Evolutionary conservation across 1,140 invertebrate species (phyloP).

Genomic region (Drosophila hydei): DNA sequence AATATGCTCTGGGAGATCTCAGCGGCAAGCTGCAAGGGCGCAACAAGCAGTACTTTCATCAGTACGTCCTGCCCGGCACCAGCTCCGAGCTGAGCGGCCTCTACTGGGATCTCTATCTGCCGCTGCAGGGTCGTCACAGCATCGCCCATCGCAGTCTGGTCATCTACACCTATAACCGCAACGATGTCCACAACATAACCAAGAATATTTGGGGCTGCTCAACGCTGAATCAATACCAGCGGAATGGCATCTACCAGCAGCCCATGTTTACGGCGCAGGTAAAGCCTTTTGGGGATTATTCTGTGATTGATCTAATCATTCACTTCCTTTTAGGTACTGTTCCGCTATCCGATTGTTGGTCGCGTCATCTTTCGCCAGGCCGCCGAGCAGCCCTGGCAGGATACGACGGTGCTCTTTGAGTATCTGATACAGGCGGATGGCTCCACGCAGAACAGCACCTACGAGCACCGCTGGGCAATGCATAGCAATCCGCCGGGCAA

Average conservation of each 20-base stretch:
- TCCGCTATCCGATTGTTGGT: slow-evolving; percentile 95
- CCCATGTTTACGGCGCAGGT: slow-evolving; percentile 89
- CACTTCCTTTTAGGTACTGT: slow-evolving; percentile 87
- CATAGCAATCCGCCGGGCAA: slow-evolving; percentile 87
- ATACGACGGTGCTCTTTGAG: slow-evolving; percentile 91
- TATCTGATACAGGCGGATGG: slow-evolving; percentile 95
- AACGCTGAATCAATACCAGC: slow-evolving; percentile 87
- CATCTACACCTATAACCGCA: slow-evolving; percentile 88
- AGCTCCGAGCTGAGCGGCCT: slow-evolving; percentile 89
- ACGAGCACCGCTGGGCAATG: slow-evolving; percentile 89
- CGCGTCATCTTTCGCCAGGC: slow-evolving; percentile 93
- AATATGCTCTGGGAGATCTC: slow-evolving; percentile 94
- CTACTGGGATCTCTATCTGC: slow-evolving; percentile 94
- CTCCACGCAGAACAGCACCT: slow-evolving; percentile 90
- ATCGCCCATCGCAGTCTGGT: slow-evolving; percentile 93
- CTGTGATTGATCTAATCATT: too few species aligned
- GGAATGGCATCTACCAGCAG: slow-evolving; percentile 88
- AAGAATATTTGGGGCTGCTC: slow-evolving; percentile 89
- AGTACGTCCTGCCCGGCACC: slow-evolving; percentile 87
- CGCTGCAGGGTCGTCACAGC: slow-evolving; percentile 91
- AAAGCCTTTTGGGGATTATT: not conserved
- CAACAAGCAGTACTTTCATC: slow-evolving; percentile 88
- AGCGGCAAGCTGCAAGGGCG: slow-evolving; percentile 93
- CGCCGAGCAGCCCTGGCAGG: slow-evolving; percentile 90
- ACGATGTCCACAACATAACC: slow-evolving; percentile 84